phyloP scores from a whole-genome alignment of 2,113 vertebrate species.

The Centrocercus urophasianus region DNA sequence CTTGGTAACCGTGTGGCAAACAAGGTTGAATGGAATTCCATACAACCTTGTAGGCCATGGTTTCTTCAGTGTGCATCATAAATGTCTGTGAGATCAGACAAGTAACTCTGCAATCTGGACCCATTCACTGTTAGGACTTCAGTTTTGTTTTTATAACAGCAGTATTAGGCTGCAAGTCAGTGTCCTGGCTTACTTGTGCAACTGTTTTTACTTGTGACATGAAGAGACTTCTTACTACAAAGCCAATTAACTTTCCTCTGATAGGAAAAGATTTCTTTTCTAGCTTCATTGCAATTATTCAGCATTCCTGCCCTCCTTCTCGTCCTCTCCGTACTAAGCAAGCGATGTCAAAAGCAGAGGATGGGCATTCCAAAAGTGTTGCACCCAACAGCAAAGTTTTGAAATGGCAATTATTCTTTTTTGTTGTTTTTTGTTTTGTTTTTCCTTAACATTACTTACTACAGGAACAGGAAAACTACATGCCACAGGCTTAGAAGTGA shows the following conservation, averaged over 20 bases:
- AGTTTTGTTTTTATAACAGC: neutral
- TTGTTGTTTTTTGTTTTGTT: neutral
- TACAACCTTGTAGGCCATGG: accelerated
- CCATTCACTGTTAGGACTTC: neutral
- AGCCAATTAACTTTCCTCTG: neutral
- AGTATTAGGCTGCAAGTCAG: neutral
- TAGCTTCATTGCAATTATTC: neutral
- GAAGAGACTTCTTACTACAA: neutral
- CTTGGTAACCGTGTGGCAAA: neutral
- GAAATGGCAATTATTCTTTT: neutral
- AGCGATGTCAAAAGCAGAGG: neutral
- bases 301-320: neutral
- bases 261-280: neutral
- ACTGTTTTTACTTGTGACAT: neutral
- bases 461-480: neutral
- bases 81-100: neutral
- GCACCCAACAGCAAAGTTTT: neutral
- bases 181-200: neutral
- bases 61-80: neutral
- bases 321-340: neutral
- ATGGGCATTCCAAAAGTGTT: neutral
- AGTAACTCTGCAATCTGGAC: neutral
- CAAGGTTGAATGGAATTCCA: accelerated
- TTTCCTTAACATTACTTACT: neutral
- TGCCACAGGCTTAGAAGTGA: neutral